Conservation (phyloP, 2,797 vertebrate species). For the Bryconaethiops microstoma region DNA sequence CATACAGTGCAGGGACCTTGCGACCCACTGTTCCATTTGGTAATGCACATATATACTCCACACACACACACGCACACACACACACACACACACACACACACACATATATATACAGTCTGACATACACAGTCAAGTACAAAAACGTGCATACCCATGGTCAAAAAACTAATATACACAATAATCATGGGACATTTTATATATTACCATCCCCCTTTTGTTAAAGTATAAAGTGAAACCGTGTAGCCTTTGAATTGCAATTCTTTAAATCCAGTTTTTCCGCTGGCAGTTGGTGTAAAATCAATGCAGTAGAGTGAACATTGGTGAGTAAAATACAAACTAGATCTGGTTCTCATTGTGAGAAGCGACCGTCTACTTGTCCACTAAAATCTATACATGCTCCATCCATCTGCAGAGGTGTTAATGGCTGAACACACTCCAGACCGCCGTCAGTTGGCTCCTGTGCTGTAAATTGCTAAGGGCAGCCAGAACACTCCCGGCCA, state of each 20-base stretch:
- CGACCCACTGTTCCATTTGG: conserved; percentile 20
- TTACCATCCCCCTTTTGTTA: too few relatives aligned
- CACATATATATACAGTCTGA: too few relatives aligned
- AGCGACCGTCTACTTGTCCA: neutral
- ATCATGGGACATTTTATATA: too few relatives aligned
- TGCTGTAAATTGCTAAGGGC: neutral
- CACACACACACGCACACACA: neutral
- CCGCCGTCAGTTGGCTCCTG: neutral
- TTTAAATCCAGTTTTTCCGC: too few relatives aligned
- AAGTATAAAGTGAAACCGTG: too few relatives aligned
- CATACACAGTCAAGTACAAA: too few relatives aligned
- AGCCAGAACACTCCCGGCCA: neutral
- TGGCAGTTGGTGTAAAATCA: too few relatives aligned
- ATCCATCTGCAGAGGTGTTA: neutral
- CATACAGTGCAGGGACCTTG: conserved; percentile 35
- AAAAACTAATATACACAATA: too few relatives aligned
- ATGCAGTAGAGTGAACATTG: neutral
- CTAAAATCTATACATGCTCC: neutral
- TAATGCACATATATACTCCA: neutral
- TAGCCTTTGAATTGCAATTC: too few relatives aligned
- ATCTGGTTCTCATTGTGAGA: conserved; percentile 1
- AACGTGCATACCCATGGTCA: too few relatives aligned
- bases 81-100: too few relatives aligned
- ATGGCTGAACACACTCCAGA: neutral
- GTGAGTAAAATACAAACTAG: neutral